Percentiles rank a stretch among this genome's conserved stretches.
These are phyloP conservation scores for Kryphioiulus occultus DNA, from an alignment of 2,888 invertebrate genomes.

Conservation along the genomic window DNA sequence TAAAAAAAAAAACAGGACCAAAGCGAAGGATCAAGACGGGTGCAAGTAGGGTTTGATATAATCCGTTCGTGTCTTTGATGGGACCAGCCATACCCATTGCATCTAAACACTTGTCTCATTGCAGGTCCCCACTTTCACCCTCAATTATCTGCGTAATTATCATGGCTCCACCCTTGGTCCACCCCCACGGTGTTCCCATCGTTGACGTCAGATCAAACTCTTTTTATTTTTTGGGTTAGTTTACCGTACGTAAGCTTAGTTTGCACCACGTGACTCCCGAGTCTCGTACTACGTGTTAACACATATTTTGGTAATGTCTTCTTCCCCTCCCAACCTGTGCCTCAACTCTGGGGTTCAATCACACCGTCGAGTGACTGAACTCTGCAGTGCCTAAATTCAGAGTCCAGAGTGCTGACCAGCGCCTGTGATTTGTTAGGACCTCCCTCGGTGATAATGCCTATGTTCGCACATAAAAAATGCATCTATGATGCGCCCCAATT, in stretches of 20 bases:
- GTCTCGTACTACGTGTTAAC: not conserved
- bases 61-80: not conserved
- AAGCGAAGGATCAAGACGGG: not conserved
- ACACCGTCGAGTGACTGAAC: not conserved
- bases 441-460: constrained; percentile 7
- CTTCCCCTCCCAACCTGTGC: constrained; percentile 31
- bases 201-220: not conserved
- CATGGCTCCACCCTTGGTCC: not conserved
- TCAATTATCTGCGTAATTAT: not conserved
- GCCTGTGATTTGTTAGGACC: constrained; percentile 13
- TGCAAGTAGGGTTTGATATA: not conserved
- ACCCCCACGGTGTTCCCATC: not conserved
- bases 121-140: not conserved
- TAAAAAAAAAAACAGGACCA: not conserved
- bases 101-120: not conserved
- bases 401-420: constrained; percentile 25
- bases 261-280: constrained; percentile 1
- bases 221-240: not conserved
- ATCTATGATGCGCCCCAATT: not conserved
- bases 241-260: not conserved
- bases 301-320: not conserved
- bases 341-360: constrained; percentile 30
- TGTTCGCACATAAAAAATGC: not conserved
- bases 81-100: not conserved
- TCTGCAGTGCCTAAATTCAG: constrained; percentile 26